Conservation (phyloP, 1,140 invertebrate genomes). For the Megathymus violae region DNA sequence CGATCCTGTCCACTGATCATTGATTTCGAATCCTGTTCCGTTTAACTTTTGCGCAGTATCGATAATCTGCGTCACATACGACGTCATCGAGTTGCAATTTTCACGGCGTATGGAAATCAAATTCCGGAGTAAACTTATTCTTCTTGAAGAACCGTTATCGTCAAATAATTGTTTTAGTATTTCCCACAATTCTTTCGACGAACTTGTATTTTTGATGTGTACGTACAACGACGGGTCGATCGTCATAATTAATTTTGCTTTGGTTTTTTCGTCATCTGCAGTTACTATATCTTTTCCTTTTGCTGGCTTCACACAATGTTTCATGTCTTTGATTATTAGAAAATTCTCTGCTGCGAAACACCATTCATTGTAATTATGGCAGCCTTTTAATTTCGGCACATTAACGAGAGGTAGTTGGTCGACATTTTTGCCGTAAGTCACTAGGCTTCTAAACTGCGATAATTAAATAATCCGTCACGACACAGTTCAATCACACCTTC, state of each 20-base stretch:
- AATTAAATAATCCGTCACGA: no score
- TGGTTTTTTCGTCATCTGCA: slow-evolving; percentile 39
- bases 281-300: background rate
- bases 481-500: no score
- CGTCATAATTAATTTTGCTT: slow-evolving; percentile 56
- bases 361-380: no score
- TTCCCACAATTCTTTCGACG: background rate
- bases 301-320: background rate
- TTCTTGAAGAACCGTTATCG: background rate
- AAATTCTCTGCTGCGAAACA: background rate
- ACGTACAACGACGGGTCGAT: slow-evolving; percentile 33
- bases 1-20: background rate
- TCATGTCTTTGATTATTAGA: background rate
- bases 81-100: background rate
- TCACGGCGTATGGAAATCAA: background rate
- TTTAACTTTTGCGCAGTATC: background rate
- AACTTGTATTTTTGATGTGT: background rate
- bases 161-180: background rate
- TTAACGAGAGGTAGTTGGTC: no score
- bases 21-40: background rate
- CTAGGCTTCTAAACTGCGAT: no score
- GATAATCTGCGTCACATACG: background rate
- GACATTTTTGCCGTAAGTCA: no score
- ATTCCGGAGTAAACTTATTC: background rate
- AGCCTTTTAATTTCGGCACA: no score